Evolutionary conservation across 2,113 vertebrate genomes (phyloP), one percentile per base, ranked within the genome.

Genomic region (Platysternon megacephalum): DNA sequence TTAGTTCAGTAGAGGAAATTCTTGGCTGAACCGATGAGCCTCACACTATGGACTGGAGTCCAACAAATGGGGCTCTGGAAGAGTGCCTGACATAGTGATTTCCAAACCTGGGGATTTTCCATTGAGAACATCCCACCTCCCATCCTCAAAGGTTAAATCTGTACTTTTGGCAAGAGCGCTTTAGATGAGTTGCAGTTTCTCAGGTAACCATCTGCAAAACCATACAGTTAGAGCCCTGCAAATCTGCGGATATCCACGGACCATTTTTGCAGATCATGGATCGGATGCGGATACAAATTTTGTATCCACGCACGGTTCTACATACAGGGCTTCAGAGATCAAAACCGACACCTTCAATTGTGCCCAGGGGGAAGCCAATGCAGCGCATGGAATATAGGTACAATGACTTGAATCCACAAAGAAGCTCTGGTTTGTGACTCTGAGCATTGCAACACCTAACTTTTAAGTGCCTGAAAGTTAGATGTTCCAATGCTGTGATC

Each of bases 1-100:
- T 92, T 92, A 79, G 94, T 95, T 94, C 94, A 35, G 39, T 1
- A 21, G 81, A 79, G 74, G 56, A 65, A 89, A 92, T 89, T 95
- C 74, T 91, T 97, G 96, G 87, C 96, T 95, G 89, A 87, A 84
- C 46, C 93, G 83, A 81, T 39, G 79, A 68, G n/a, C 86, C 91
- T 92, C 0, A 0, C 95, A 93, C 87, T 96, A 61, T 10, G 42
- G 48, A 84, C 82, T 3, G 1, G 22, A 85, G 72, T 88, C 87
- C 92, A 95, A 85, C 83, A 83, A 44, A 29, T 8, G 7, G 68
- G 21, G 39, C 22, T 24, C 65, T 85, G 94, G 87, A 28, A 51
- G 29, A 21, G n/a, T 86, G 82, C 90, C 95, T 95, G 85, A 83
- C 19, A 76, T 84, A 92, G 81, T 48, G 55, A 87, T 89, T 56